A percentile compares a stretch with the other conserved stretches of the same genome.
phyloP scores from a whole-genome alignment of 1,140 invertebrate species.

The Daktulosphaira vitifoliae region DNA sequence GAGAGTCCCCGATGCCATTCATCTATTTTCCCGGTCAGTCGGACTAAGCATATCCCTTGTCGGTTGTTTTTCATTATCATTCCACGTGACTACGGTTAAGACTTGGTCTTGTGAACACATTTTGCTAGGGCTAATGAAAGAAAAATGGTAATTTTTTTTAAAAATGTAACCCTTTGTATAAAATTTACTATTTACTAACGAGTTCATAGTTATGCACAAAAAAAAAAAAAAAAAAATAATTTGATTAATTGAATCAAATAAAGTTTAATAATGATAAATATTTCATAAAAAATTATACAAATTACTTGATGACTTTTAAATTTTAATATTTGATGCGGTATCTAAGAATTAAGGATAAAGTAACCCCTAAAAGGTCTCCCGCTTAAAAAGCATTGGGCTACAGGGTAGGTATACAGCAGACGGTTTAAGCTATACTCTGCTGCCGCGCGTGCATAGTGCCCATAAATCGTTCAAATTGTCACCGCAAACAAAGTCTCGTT shows the following conservation, averaged over 20 bases:
- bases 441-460: conserved; percentile 16
- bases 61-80: conserved; percentile 26
- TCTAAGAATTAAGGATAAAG: conserved; percentile 18
- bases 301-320: no score
- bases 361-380: background rate
- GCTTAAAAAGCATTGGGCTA: conserved; percentile 25
- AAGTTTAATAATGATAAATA: no score
- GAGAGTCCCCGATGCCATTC: conserved; percentile 29
- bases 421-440: conserved; percentile 11
- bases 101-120: no score
- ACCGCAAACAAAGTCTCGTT: conserved; percentile 34
- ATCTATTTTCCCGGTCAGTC: background rate
- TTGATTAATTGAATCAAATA: no score
- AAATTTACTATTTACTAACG: no score
- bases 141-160: no score
- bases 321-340: no score
- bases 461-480: conserved; percentile 34
- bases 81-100: background rate
- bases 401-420: conserved; percentile 17
- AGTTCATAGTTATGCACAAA: no score
- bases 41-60: background rate
- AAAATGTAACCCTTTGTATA: no score
- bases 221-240: no score
- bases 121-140: no score
- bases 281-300: no score